Evolutionary conservation across 2,797 vertebrate genomes (phyloP), one percentile per base, ranked within the genome.

Genomic region (Mormyrus hasselquistii): DNA sequence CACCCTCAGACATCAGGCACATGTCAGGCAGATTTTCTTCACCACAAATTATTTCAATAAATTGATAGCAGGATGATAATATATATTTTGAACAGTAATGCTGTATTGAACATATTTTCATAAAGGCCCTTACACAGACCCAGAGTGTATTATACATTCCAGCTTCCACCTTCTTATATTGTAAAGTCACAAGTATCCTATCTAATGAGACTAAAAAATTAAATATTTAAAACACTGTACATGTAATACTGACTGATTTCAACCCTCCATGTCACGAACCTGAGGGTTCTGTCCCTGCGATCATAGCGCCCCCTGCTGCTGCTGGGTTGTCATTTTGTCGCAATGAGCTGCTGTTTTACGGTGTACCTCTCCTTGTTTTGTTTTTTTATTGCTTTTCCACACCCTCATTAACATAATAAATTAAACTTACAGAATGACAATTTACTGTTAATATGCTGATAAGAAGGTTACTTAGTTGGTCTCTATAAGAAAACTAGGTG

Each of bases 181-280:
- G 0, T 50, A 0, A 9, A 49, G 7, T 49, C 8, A 22, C 25
- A 41, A 12, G 4, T 14, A 7, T 57, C 22, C 22, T 38, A 38
- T n/a, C 7, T 0, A 52, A n/a, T 4, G 29, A 44, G 34, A 9
- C 53, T 22, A 14, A 4, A 89, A 47, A 22, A 44, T 44, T 4
- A 44, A 44, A 44, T n/a, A 44, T 16, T 41, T 16, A 3, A 55
- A 38, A 41, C 25, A 47, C 19, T 29, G 16, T 62, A 50, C 1
- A 62, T 6, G 1, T 38, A 44, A n/a, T 49, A 0, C 90, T 34
- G 29, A 93, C 92, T 91, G 76, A 92, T 91, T 1, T 92, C 95
- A 91, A 95, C 95, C 0, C 89, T 92, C 8, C 29, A 34, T 34
- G 29, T 34, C 93, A 96, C 95, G 82, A 96, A 95, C 83, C 89